Evolutionary conservation across 35 echinoderm and acorn worm genomes (phyloP).

Genomic region (Apostichopus californicus): DNA sequence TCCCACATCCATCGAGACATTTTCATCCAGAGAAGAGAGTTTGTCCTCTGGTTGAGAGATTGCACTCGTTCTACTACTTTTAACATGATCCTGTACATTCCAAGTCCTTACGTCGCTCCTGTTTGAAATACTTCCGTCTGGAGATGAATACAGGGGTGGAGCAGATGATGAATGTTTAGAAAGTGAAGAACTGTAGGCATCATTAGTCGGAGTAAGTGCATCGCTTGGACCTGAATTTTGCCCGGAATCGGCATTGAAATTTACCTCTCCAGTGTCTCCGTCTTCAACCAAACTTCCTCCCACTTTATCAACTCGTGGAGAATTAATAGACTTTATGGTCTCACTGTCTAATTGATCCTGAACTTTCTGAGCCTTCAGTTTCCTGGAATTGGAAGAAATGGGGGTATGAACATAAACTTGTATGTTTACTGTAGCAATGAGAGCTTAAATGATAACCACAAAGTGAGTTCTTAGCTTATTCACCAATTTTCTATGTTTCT

Average conservation of each 20-base stretch:
- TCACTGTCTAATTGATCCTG: conserved; percentile 24
- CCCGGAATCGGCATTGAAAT: neutral
- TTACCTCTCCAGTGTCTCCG: neutral
- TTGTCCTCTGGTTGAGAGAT: conserved; percentile 3
- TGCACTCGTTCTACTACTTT: neutral
- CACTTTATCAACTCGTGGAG: neutral
- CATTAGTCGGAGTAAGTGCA: neutral
- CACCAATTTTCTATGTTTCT: too few relatives aligned
- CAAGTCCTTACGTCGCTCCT: neutral
- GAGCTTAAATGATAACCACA: too few relatives aligned
- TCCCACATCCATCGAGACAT: neutral
- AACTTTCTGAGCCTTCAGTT: conserved; percentile 37
- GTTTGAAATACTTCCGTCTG: neutral
- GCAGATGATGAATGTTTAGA: neutral
- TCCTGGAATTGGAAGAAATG: neutral
- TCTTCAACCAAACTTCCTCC: neutral
- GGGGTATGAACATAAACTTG: too few relatives aligned
- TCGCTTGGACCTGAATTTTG: neutral
- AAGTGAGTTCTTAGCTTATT: too few relatives aligned
- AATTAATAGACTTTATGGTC: neutral
- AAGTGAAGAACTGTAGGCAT: neutral
- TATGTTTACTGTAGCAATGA: too few relatives aligned
- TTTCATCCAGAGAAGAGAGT: neutral
- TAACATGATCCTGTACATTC: neutral
- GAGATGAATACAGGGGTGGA: neutral